These are phyloP conservation scores for Euleptes europaea DNA, from an alignment of 2,113 vertebrate species.

Conservation along the genomic window DNA sequence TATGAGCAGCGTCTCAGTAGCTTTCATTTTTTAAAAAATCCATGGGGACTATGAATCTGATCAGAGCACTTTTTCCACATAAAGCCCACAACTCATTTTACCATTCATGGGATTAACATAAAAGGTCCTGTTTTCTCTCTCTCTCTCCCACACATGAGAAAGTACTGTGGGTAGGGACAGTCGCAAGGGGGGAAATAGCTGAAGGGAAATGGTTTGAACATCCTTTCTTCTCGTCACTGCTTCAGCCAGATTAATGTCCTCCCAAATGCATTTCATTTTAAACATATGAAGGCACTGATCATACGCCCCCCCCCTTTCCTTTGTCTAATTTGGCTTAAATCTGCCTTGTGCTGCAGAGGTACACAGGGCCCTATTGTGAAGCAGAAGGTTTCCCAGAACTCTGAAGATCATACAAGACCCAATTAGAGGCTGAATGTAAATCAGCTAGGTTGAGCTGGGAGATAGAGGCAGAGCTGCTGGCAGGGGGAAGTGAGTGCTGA, in stretches of 20 bases:
- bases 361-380: neutral
- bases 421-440: neutral
- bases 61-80: no score
- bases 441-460: no score
- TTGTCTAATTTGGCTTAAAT: neutral
- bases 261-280: neutral
- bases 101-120: neutral
- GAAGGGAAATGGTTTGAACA: neutral
- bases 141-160: neutral
- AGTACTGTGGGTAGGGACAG: no score
- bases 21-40: neutral
- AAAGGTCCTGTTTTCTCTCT: neutral
- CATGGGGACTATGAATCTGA: neutral
- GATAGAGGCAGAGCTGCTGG: no score
- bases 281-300: neutral
- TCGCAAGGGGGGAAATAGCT: neutral
- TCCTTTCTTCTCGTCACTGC: neutral
- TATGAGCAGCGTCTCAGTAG: neutral
- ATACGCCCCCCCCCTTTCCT: neutral
- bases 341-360: neutral
- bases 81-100: no score
- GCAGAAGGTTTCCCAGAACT: neutral
- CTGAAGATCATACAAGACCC: neutral
- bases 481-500: no score
- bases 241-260: no score